These are phyloP conservation scores for Perccottus glenii DNA, from an alignment of 2,113 vertebrate species.

Conservation along the genomic window DNA sequence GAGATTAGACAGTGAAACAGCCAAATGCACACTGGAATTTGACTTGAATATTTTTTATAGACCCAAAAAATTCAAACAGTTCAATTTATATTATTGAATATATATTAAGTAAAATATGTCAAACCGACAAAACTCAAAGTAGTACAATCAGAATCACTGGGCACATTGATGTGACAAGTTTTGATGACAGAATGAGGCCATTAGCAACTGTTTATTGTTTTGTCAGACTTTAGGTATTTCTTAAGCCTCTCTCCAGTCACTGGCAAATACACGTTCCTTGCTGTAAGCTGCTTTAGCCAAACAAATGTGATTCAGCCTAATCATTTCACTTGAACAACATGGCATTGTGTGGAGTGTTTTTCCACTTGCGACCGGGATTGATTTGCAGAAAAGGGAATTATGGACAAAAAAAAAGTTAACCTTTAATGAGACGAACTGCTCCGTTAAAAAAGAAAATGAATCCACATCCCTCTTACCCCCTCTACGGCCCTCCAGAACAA, in stretches of 20 bases:
- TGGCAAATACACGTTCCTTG: slow-evolving; percentile 60
- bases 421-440: slow-evolving; percentile 3
- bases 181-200: slow-evolving; percentile 47
- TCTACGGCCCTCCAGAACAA: background rate
- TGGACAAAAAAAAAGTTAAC: slow-evolving; percentile 3
- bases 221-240: slow-evolving; percentile 70
- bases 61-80: no score
- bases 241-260: slow-evolving; percentile 66
- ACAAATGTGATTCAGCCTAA: slow-evolving; percentile 78
- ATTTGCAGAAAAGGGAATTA: slow-evolving; percentile 29
- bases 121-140: background rate
- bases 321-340: slow-evolving; percentile 77
- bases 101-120: no score
- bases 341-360: slow-evolving; percentile 75
- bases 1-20: background rate
- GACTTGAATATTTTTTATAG: no score
- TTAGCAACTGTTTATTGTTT: slow-evolving; percentile 56
- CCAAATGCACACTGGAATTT: background rate
- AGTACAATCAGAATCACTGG: slow-evolving; percentile 4
- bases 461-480: background rate
- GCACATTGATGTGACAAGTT: slow-evolving; percentile 21
- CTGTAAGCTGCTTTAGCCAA: slow-evolving; percentile 78
- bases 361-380: slow-evolving; percentile 34
- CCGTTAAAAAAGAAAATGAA: background rate
- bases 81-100: no score